Conservation (phyloP, 1,140 invertebrate species). For the Lepeophtheirus salmonis region DNA sequence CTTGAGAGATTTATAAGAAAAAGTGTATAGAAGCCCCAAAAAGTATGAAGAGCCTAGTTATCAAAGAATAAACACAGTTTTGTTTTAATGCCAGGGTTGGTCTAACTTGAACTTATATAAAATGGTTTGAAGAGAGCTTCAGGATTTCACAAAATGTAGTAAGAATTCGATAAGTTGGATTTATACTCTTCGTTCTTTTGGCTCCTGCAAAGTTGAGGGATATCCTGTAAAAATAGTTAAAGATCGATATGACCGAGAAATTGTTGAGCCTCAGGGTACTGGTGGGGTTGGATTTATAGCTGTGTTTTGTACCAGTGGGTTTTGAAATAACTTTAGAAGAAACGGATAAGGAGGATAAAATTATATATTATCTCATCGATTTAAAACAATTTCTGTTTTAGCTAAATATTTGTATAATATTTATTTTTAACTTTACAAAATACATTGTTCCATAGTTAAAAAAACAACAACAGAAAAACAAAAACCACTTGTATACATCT, state of each 20-base stretch:
- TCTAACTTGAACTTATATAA: conserved; percentile 41
- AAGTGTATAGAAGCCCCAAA: conserved; percentile 65
- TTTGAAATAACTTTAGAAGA: conserved; percentile 76
- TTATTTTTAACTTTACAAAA: neutral
- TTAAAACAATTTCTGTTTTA: conserved; percentile 52
- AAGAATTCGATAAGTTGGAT: conserved; percentile 83
- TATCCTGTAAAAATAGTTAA: too few species aligned
- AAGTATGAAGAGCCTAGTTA: conserved; percentile 54
- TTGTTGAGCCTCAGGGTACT: conserved; percentile 65
- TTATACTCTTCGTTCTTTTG: conserved; percentile 76
- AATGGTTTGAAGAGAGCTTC: conserved; percentile 84
- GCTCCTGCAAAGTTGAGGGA: conserved; percentile 47
- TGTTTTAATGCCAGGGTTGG: conserved; percentile 84
- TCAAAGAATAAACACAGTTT: conserved; percentile 82
- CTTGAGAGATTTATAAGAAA: conserved; percentile 56
- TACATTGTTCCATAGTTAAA: conserved; percentile 91
- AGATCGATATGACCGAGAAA: conserved; percentile 60
- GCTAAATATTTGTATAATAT: conserved; percentile 45
- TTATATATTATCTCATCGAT: conserved; percentile 82
- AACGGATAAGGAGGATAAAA: conserved; percentile 63
- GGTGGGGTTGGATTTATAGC: conserved; percentile 91
- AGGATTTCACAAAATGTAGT: conserved; percentile 50
- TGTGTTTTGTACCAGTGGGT: conserved; percentile 72
- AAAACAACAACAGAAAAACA: too few species aligned
- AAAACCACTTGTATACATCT: too few species aligned